Evolutionary conservation across 1,140 invertebrate genomes (phyloP).

Genomic region (Battus philenor): DNA sequence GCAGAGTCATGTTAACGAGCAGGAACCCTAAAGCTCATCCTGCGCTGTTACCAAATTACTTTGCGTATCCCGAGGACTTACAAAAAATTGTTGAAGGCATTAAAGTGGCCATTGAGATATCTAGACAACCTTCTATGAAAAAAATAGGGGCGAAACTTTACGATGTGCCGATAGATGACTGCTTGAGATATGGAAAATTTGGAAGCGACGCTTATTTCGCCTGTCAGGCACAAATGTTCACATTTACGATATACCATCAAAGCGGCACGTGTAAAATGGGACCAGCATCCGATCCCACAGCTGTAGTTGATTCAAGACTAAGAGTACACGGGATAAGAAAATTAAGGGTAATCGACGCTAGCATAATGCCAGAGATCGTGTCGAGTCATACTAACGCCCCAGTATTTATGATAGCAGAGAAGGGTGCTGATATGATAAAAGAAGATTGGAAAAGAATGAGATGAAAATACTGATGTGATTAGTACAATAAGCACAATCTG

Average conservation of each 20-base stretch:
- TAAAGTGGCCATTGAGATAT: conserved; percentile 76
- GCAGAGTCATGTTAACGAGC: conserved; percentile 81
- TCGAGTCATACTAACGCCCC: conserved; percentile 80
- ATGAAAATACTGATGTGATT: conserved; percentile 17
- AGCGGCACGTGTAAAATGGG: conserved; percentile 93
- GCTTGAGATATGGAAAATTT: conserved; percentile 77
- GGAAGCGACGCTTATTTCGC: conserved; percentile 84
- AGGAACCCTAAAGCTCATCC: conserved; percentile 86
- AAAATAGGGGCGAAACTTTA: conserved; percentile 78
- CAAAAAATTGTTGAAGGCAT: conserved; percentile 80
- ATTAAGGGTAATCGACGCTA: conserved; percentile 87
- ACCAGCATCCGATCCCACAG: conserved; percentile 76
- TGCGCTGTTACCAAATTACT: conserved; percentile 89
- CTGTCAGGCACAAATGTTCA: conserved; percentile 83
- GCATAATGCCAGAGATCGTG: conserved; percentile 82
- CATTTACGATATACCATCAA: conserved; percentile 87
- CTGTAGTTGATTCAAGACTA: conserved; percentile 83
- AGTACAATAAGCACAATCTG: conserved; percentile 24
- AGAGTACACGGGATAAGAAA: conserved; percentile 81
- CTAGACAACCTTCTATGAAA: conserved; percentile 77
- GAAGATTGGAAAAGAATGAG: conserved; percentile 65
- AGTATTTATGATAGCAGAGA: conserved; percentile 81
- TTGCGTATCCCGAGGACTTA: conserved; percentile 80
- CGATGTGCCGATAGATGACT: conserved; percentile 79
- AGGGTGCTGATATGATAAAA: conserved; percentile 79